Evolutionary conservation across 2,888 invertebrate species (phyloP).

Genomic region (Stenodera caucasica): DNA sequence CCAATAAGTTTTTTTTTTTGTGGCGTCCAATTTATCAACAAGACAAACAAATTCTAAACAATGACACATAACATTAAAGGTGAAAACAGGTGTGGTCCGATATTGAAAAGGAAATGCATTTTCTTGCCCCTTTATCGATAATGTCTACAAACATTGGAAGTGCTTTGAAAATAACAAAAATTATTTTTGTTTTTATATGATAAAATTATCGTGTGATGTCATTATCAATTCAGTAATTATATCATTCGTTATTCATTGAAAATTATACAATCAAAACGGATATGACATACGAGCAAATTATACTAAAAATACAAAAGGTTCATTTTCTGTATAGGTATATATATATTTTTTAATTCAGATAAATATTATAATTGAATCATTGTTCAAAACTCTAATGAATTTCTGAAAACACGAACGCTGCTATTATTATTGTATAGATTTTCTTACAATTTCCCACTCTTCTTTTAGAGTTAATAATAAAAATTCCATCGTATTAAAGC

Average conservation of each 20-base stretch:
- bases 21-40: background rate
- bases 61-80: background rate
- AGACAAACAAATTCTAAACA: background rate
- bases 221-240: conserved; percentile 4
- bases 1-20: background rate
- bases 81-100: background rate
- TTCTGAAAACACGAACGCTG: no score
- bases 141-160: no score
- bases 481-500: background rate
- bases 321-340: background rate
- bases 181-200: background rate
- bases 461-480: background rate
- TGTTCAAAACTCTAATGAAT: background rate
- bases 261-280: conserved; percentile 7
- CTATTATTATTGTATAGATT: background rate
- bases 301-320: background rate
- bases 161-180: background rate
- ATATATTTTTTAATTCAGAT: background rate
- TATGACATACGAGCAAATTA: conserved; percentile 5
- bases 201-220: background rate
- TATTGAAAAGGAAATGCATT: background rate
- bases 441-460: background rate
- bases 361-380: background rate
- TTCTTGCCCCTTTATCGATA: background rate
- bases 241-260: background rate